Base-by-base conservation (phyloP, 2,888 invertebrate genomes). In the Morinoia aosen region DNA sequence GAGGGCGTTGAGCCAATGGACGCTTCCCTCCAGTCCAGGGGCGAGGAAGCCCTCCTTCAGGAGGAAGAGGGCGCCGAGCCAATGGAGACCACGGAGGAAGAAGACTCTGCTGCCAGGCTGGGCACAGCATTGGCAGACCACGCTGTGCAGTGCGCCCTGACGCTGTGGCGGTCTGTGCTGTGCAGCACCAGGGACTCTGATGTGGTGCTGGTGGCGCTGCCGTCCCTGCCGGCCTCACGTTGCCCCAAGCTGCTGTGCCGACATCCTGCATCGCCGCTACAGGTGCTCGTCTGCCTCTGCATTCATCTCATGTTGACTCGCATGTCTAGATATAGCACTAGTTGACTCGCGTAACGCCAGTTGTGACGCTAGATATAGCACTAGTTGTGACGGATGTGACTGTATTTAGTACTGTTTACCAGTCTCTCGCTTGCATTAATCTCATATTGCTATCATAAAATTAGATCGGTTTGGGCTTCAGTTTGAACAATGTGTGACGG, bases 81-180 rank as follows among this genome's bases (percentile, higher is more conserved):
- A 5, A 93, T 93, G 93, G 93, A 93, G 10, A 33, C 93, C 1
- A 16, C n/a, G 11, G 93, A 93, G 16, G 58, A 57, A 57, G 58
- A 11, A 19, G 39, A 39, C 14, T 57, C 93, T 93, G 93, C 56
- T 57, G 93, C 56, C 8, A 48, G 16, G 8, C 56, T 93, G 56
- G 93, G 93, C 25, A 16, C n/a, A 11, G 57, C 56, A 25, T 57
- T 93, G 12, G 93, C 93, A 48, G 25, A 57, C 93, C 58, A 57
- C 16, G 57, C 25, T 8, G 57, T 93, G 7, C 25, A 57, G 33
- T 56, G 57, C 10, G 56, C 93, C 1, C 57, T 93, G 57, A 93
- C 93, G 56, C 57, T 93, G 93, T 93, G 93, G 93, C 93, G 93
- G 12, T 93, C 93, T 4, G 93, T 93, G 57, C 93, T 93, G 19